Conservation (phyloP, 1,140 invertebrate species). For the Lerema accius region DNA sequence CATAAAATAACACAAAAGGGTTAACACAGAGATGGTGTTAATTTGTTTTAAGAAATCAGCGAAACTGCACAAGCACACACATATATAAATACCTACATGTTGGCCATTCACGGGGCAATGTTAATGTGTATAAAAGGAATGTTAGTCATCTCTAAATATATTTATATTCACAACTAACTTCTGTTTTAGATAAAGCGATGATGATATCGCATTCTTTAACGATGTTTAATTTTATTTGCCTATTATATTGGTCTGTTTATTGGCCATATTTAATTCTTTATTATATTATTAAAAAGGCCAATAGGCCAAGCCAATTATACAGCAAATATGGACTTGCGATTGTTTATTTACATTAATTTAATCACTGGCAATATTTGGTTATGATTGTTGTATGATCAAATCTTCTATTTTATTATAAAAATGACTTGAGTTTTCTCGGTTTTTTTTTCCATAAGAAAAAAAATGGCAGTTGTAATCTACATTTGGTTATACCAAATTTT, state of each 20-base stretch:
- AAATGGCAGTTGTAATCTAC: too few species aligned
- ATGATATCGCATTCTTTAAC: constrained; percentile 3
- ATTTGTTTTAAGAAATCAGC: constrained; percentile 69
- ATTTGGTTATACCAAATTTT: too few species aligned
- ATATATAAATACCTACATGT: constrained; percentile 1
- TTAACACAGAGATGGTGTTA: constrained; percentile 68
- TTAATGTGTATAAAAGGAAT: constrained; percentile 8
- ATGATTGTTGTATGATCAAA: too few species aligned
- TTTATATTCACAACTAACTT: not conserved
- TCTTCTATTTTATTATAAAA: too few species aligned
- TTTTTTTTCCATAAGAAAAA: too few species aligned
- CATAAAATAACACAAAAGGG: constrained; percentile 71
- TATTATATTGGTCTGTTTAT: too few species aligned
- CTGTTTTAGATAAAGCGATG: constrained; percentile 4
- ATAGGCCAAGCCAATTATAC: too few species aligned
- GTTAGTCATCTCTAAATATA: constrained; percentile 13
- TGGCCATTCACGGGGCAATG: constrained; percentile 9
- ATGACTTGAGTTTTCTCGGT: too few species aligned
- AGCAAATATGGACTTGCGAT: too few species aligned
- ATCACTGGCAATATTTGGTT: too few species aligned
- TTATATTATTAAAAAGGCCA: too few species aligned
- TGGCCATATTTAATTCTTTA: not conserved
- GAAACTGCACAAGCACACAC: constrained; percentile 37
- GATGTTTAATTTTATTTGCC: not conserved
- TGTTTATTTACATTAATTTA: too few species aligned